A percentile compares a stretch with the other conserved stretches of the same genome.
Evolutionary conservation across 2,888 invertebrate species (phyloP).

Genomic region (Volucella inanis): DNA sequence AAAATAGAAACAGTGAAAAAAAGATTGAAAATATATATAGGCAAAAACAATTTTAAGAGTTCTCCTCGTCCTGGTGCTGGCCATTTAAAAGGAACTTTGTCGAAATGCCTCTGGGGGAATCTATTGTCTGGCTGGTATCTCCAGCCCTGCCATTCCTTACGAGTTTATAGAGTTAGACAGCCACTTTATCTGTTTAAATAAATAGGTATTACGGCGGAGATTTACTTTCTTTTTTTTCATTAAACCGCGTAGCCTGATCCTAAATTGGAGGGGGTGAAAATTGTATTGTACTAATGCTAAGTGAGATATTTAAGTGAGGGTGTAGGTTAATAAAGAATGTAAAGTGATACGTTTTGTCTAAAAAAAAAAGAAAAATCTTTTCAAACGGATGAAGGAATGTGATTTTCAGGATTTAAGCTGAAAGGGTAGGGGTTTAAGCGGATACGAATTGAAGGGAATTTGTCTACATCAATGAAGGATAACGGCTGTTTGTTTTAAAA

Average conservation of each 20-base stretch:
- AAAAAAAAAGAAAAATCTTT: background rate
- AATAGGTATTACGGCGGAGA: slow-evolving; percentile 52
- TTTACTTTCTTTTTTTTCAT: slow-evolving; percentile 41
- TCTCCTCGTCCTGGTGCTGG: background rate
- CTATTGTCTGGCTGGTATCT: slow-evolving; percentile 21
- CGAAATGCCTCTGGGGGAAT: slow-evolving; percentile 13
- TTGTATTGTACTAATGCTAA: slow-evolving; percentile 29
- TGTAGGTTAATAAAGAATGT: slow-evolving; percentile 23
- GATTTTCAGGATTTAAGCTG: slow-evolving; percentile 22
- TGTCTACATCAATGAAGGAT: slow-evolving; percentile 2
- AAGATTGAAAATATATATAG: slow-evolving; percentile 1
- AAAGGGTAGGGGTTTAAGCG: background rate
- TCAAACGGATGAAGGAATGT: slow-evolving; percentile 5
- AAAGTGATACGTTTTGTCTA: slow-evolving; percentile 5
- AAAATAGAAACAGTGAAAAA: slow-evolving; percentile 1
- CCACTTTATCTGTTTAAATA: slow-evolving; percentile 62
- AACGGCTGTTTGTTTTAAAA: background rate
- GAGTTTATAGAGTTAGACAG: slow-evolving; percentile 57
- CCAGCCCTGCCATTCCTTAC: slow-evolving; percentile 1
- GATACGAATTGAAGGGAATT: background rate
- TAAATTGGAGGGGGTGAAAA: slow-evolving; percentile 26
- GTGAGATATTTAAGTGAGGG: background rate
- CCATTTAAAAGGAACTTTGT: slow-evolving; percentile 31
- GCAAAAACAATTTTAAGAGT: slow-evolving; percentile 42
- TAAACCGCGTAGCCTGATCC: slow-evolving; percentile 37